Evolutionary conservation across 2,113 vertebrate genomes (phyloP).

Genomic region (Shinisaurus crocodilurus): DNA sequence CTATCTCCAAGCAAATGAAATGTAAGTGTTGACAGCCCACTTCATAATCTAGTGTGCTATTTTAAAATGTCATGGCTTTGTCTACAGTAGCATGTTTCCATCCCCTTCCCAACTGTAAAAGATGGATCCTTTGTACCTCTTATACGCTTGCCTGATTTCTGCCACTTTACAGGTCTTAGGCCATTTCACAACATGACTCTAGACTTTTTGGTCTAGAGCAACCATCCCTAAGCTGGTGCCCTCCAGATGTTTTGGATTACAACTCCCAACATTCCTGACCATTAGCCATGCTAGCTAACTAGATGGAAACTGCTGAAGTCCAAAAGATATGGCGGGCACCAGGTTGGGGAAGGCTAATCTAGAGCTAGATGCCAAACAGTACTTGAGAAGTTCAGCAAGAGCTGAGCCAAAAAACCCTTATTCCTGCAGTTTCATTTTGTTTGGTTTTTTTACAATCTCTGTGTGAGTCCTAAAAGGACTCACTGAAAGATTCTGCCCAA

Average conservation of each 20-base stretch:
- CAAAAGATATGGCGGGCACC: neutral
- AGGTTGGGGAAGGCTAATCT: neutral
- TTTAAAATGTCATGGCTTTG: conserved; percentile 35
- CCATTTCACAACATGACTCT: neutral
- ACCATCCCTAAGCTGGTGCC: neutral
- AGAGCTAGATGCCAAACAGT: neutral
- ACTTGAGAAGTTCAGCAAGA: neutral
- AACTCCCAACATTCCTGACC: too few relatives aligned
- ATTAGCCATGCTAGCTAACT: too few relatives aligned
- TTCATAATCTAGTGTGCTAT: conserved; percentile 22
- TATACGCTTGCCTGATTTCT: neutral
- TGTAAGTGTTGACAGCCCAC: conserved; percentile 84
- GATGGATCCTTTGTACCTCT: neutral
- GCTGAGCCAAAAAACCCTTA: neutral
- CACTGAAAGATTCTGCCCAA: neutral
- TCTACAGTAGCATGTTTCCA: neutral
- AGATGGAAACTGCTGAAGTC: neutral
- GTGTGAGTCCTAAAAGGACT: neutral
- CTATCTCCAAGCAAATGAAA: conserved; percentile 97
- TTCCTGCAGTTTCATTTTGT: rapidly evolving
- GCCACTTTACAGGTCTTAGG: neutral
- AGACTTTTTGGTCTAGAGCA: neutral
- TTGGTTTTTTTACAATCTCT: neutral
- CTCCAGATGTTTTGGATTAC: too few relatives aligned
- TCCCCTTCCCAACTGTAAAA: conserved; percentile 3